A percentile compares a stretch with the other conserved stretches of the same genome.
Conservation (phyloP, 2,797 vertebrate species). For the Antrozous pallidus region DNA sequence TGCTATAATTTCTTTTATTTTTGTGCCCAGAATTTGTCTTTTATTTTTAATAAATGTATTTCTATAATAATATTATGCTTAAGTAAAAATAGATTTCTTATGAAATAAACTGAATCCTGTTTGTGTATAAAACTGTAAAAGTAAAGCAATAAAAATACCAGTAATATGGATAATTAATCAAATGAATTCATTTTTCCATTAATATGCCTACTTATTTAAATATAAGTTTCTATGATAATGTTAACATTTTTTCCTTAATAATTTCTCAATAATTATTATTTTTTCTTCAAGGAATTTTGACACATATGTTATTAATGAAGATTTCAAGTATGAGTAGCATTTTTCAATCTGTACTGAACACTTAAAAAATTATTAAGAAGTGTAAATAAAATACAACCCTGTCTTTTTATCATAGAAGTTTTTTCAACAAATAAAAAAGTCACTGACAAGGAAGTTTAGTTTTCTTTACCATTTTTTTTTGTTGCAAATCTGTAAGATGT, state of each 20-base stretch:
- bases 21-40: neutral
- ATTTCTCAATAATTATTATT: neutral
- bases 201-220: neutral
- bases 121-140: neutral
- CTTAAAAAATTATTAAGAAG: neutral
- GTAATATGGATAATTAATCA: neutral
- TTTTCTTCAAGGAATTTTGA: neutral
- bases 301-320: neutral
- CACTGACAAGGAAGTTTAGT: conserved; percentile 27
- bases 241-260: neutral
- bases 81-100: neutral
- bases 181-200: neutral
- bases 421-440: conserved; percentile 22
- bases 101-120: neutral
- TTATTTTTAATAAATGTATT: neutral
- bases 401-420: neutral
- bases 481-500: neutral
- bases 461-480: neutral
- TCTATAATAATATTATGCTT: neutral
- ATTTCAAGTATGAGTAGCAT: neutral
- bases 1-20: neutral
- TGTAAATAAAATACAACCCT: neutral
- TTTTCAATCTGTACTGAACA: neutral
- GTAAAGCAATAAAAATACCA: neutral
- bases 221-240: neutral